phyloP scores from a whole-genome alignment of 2,113 vertebrate species.

The Tautogolabrus adspersus region DNA sequence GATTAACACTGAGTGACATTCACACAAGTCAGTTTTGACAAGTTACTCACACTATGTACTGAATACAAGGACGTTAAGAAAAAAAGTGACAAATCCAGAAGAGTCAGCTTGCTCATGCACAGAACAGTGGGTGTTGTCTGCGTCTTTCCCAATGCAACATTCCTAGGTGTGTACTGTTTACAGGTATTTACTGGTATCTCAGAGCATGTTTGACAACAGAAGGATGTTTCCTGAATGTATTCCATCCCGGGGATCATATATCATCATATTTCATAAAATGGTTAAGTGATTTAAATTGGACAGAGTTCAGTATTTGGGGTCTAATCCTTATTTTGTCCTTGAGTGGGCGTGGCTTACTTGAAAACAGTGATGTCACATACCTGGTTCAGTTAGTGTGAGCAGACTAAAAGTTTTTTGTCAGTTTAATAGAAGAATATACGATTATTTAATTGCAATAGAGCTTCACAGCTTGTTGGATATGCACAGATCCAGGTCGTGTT shows the following conservation, averaged over 20 bases:
- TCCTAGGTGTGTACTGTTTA: constrained; percentile 16
- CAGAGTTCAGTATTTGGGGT: not conserved
- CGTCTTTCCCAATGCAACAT: not conserved
- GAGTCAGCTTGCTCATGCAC: not conserved
- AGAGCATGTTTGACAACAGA: not conserved
- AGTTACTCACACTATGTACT: not conserved
- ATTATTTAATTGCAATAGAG: not conserved
- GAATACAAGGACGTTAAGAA: not conserved
- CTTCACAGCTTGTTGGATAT: not conserved
- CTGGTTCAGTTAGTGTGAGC: not conserved
- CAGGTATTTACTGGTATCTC: not conserved
- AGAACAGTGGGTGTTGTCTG: not conserved
- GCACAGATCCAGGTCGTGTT: not conserved
- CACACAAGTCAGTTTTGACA: not conserved
- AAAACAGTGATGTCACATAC: not conserved
- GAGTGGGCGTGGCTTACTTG: not conserved
- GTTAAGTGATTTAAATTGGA: not conserved
- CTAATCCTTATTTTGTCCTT: not conserved
- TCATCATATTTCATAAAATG: not conserved
- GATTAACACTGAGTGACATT: not conserved
- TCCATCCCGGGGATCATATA: not conserved
- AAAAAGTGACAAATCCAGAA: not conserved
- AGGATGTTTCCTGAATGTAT: not conserved
- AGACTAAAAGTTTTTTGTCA: not conserved
- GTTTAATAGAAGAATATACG: not conserved